A percentile compares a stretch with the other conserved stretches of the same genome.
phyloP scores from a whole-genome alignment of 2,888 invertebrate species.

The Apamea epomidion region DNA sequence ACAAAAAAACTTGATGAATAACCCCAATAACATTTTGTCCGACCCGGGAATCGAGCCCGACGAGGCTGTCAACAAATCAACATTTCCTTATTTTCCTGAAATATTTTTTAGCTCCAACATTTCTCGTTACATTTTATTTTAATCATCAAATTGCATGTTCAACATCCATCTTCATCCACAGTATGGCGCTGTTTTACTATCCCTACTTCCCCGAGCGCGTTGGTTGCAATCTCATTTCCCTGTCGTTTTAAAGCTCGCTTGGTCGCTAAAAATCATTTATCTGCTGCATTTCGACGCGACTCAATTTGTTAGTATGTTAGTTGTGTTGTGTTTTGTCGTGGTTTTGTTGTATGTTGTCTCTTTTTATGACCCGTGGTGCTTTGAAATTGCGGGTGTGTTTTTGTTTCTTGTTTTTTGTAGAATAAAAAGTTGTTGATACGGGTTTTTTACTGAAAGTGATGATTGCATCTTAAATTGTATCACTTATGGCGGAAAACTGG shows the following conservation, averaged over 20 bases:
- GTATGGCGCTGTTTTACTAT: slow-evolving; percentile 34
- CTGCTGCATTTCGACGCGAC: slow-evolving; percentile 50
- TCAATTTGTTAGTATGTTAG: slow-evolving; percentile 43
- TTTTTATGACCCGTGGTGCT: background rate
- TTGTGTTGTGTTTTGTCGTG: background rate
- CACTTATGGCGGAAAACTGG: background rate
- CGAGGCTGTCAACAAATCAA: background rate
- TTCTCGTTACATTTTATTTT: slow-evolving; percentile 35
- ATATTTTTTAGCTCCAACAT: background rate
- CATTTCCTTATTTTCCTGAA: background rate
- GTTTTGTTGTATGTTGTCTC: background rate
- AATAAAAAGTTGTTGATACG: background rate
- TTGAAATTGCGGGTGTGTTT: background rate
- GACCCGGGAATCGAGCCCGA: background rate
- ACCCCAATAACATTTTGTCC: background rate
- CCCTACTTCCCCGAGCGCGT: slow-evolving; percentile 35
- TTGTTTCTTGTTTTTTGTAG: background rate
- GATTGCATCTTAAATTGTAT: background rate
- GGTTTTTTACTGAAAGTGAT: background rate
- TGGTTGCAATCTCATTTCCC: slow-evolving; percentile 64
- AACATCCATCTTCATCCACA: slow-evolving; percentile 9
- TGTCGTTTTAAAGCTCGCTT: slow-evolving; percentile 56
- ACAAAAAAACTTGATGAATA: background rate
- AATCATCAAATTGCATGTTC: slow-evolving; percentile 50
- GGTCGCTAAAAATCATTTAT: slow-evolving; percentile 66